These are phyloP conservation scores for Ivindomyrus marchei DNA, from an alignment of 2,113 vertebrate species.

Conservation along the genomic window DNA sequence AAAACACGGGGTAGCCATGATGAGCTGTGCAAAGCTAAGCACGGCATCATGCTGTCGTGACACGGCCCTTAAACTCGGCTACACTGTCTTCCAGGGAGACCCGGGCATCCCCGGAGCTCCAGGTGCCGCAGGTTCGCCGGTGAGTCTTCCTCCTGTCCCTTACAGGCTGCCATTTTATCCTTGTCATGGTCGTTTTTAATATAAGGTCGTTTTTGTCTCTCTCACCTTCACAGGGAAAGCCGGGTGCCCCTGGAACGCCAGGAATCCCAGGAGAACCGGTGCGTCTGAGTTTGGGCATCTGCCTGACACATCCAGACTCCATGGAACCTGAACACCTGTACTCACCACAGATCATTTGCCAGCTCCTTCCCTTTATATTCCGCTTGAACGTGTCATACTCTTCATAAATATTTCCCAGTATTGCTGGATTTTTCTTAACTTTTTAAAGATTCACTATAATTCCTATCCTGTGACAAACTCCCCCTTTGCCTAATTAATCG, in stretches of 20 bases:
- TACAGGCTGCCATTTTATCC: neutral
- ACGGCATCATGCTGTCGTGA: neutral
- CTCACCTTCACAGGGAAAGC: slow-evolving; percentile 69
- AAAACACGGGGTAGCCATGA: neutral
- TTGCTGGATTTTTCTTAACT: neutral
- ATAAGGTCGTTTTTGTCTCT: neutral
- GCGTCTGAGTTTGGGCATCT: slow-evolving; percentile 62
- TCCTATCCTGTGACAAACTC: neutral
- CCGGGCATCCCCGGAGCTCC: slow-evolving; percentile 65
- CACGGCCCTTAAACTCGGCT: neutral
- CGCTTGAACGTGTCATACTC: neutral
- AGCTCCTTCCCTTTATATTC: neutral
- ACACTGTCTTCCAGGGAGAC: slow-evolving; percentile 64
- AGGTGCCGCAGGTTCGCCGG: slow-evolving; percentile 62
- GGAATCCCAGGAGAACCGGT: slow-evolving; percentile 88
- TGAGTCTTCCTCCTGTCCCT: slow-evolving; percentile 49
- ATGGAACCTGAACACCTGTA: neutral
- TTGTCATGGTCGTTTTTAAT: neutral
- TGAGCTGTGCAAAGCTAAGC: neutral
- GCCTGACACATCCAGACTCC: neutral
- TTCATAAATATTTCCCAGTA: neutral
- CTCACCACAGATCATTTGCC: neutral
- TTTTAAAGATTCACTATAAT: neutral
- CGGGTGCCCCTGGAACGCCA: slow-evolving; percentile 71
- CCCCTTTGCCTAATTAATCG: neutral